Conservation (phyloP, 2,888 invertebrate species). For the Platycheirus albimanus region DNA sequence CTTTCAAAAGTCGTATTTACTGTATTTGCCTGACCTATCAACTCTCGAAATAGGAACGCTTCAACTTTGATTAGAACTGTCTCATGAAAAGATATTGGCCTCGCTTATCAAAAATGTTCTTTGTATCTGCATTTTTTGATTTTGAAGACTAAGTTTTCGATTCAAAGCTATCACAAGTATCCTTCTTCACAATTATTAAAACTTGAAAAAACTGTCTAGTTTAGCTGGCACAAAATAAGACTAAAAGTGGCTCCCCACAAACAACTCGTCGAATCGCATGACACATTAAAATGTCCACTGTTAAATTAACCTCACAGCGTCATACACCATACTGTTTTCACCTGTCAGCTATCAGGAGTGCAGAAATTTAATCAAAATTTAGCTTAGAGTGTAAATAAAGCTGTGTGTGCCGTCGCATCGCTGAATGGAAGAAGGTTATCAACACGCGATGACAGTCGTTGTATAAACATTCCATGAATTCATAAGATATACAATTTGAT, state of each 20-base stretch:
- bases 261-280: background rate
- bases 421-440: constrained; percentile 18
- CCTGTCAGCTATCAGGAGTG: constrained; percentile 47
- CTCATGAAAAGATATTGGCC: too few species aligned
- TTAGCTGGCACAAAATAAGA: too few species aligned
- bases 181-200: too few species aligned
- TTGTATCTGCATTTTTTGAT: too few species aligned
- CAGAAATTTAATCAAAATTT: constrained; percentile 15
- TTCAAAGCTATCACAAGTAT: too few species aligned
- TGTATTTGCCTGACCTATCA: too few species aligned
- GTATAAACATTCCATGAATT: constrained; percentile 50
- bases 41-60: too few species aligned
- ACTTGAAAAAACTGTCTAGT: too few species aligned
- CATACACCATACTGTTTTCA: constrained; percentile 67
- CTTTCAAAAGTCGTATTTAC: too few species aligned
- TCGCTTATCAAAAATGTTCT: too few species aligned
- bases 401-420: background rate
- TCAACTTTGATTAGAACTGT: too few species aligned
- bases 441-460: constrained; percentile 19
- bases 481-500: constrained; percentile 52
- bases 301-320: constrained; percentile 32
- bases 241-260: background rate
- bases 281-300: background rate
- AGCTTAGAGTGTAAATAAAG: constrained; percentile 3
- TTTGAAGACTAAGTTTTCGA: too few species aligned